Conservation (phyloP, 2,797 vertebrate genomes). For the Anniella stebbinsi region DNA sequence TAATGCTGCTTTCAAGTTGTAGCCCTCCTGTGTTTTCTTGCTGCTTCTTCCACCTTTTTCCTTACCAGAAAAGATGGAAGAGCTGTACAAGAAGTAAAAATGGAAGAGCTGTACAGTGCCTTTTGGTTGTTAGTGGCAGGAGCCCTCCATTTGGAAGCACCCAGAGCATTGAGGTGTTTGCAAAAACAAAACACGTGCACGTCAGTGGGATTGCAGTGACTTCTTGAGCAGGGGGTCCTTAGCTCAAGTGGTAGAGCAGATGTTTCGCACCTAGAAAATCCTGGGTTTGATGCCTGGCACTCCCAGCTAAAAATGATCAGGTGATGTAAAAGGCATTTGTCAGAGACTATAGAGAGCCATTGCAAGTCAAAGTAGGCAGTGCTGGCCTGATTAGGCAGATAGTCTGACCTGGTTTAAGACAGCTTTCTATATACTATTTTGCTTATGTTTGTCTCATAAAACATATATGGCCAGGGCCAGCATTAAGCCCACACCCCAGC, state of each 20-base stretch:
- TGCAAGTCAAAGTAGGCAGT: not conserved
- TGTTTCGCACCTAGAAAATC: not conserved
- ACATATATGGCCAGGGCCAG: too few relatives aligned
- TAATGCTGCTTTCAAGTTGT: too few relatives aligned
- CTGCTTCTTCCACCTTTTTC: too few relatives aligned
- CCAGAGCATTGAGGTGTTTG: too few relatives aligned
- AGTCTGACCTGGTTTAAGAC: not conserved
- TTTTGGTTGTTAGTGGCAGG: too few relatives aligned
- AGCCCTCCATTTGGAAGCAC: too few relatives aligned
- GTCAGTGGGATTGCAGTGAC: not conserved
- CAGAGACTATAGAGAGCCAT: not conserved
- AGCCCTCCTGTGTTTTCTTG: too few relatives aligned
- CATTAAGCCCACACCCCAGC: too few relatives aligned
- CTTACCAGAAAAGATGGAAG: too few relatives aligned
- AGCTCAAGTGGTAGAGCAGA: not conserved
- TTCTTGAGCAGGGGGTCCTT: not conserved
- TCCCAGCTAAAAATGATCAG: not conserved
- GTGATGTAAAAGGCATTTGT: not conserved
- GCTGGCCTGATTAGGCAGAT: not conserved
- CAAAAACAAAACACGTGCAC: not conserved
- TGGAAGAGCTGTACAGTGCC: too few relatives aligned
- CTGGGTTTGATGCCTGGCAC: not conserved
- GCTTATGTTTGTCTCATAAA: not conserved
- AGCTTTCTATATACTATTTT: not conserved
- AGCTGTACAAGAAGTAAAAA: too few relatives aligned